A percentile compares a stretch with the other conserved stretches of the same genome.
Evolutionary conservation across 2,113 vertebrate species (phyloP).

Genomic region (Gobiocypris rarus): DNA sequence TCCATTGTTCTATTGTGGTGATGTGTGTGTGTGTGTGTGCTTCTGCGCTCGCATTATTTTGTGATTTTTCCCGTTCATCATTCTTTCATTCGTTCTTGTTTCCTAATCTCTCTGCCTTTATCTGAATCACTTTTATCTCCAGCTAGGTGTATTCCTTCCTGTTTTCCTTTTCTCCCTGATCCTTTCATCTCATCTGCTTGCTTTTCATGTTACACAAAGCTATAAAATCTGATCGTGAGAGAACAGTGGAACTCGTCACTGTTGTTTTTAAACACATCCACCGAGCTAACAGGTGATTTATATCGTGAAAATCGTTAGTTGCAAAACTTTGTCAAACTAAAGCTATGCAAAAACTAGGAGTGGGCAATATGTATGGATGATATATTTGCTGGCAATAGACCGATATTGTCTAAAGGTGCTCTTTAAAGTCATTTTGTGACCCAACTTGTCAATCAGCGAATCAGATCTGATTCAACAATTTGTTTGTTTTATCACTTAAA

Average conservation of each 20-base stretch:
- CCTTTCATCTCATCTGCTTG: neutral
- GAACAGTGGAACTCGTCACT: neutral
- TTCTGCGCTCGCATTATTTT: neutral
- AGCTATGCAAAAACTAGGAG: neutral
- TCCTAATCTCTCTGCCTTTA: slow-evolving; percentile 30
- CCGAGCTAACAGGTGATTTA: neutral
- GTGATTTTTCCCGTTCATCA: neutral
- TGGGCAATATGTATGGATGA: neutral
- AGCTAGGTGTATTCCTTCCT: slow-evolving; percentile 2
- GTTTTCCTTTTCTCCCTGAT: neutral
- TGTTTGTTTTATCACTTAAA: neutral
- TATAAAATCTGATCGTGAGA: slow-evolving; percentile 19
- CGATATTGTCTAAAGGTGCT: neutral
- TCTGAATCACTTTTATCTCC: slow-evolving; percentile 16
- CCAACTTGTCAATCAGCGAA: too few species aligned
- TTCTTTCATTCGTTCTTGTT: slow-evolving; percentile 7
- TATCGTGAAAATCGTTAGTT: neutral
- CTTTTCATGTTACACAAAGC: slow-evolving; percentile 34
- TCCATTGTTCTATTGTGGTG: neutral
- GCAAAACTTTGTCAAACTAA: neutral
- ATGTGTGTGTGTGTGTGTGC: neutral
- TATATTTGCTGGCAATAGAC: neutral
- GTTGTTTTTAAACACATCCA: neutral
- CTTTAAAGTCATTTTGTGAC: neutral
- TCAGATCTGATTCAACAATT: neutral